Percentiles rank a stretch among this genome's conserved stretches.
Conservation (phyloP, 2,797 vertebrate genomes). For the Stomatorhinus walkeri region DNA sequence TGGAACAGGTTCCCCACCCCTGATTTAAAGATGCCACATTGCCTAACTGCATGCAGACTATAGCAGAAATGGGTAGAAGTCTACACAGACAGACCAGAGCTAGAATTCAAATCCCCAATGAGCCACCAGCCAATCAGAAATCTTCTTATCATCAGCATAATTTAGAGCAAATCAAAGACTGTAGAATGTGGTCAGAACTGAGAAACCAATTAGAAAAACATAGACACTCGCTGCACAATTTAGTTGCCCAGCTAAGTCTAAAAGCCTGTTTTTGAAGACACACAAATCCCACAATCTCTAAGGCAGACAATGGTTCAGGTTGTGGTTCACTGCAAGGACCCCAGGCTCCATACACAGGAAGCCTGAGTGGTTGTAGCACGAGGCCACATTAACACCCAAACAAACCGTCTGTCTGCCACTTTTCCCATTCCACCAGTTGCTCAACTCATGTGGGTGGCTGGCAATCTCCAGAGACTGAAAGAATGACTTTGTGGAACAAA, state of each 20-base stretch:
- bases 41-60: background rate
- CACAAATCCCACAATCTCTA: background rate
- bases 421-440: background rate
- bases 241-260: constrained; percentile 8
- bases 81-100: background rate
- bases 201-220: background rate
- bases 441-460: constrained; percentile 42
- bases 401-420: constrained; percentile 12
- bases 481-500: constrained; percentile 62
- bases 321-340: constrained; percentile 11
- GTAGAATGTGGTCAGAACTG: background rate
- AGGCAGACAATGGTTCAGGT: constrained; percentile 13
- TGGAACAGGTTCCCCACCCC: no score
- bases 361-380: background rate
- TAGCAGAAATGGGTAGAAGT: background rate
- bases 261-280: background rate
- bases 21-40: background rate
- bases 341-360: constrained; percentile 13
- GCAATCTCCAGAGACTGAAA: constrained; percentile 54
- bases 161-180: background rate
- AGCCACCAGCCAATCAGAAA: background rate
- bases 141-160: background rate
- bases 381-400: constrained; percentile 1
- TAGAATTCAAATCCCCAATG: background rate
- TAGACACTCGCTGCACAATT: background rate